Evolutionary conservation across 2,113 vertebrate genomes (phyloP).

Genomic region (Empidonax alnorum): DNA sequence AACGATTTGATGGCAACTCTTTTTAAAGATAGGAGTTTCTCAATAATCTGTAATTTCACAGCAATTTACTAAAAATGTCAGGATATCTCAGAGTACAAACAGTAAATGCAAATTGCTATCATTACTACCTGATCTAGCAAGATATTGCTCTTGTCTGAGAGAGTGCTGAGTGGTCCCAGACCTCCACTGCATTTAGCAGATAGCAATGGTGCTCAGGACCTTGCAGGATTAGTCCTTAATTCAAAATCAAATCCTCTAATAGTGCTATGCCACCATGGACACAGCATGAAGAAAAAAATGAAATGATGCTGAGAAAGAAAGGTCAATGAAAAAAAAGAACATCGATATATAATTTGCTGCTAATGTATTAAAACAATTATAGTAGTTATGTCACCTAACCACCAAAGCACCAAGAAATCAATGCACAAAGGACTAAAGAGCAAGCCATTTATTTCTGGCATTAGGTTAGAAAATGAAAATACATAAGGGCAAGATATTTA

Average conservation of each 20-base stretch:
- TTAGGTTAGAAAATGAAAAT: slow-evolving; percentile 33
- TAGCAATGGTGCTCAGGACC: not conserved
- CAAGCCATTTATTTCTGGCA: slow-evolving; percentile 39
- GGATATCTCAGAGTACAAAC: not conserved
- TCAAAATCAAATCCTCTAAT: slow-evolving; percentile 28
- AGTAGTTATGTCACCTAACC: slow-evolving; percentile 45
- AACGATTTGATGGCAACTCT: not conserved
- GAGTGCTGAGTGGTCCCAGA: not conserved
- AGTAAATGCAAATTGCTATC: slow-evolving; percentile 16
- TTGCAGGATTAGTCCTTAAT: slow-evolving; percentile 32
- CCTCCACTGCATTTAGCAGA: not conserved
- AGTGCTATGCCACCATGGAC: not conserved
- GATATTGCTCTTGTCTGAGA: not conserved
- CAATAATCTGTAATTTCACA: slow-evolving; percentile 19
- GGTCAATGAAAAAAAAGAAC: slow-evolving; percentile 43
- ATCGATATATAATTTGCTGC: slow-evolving; percentile 44
- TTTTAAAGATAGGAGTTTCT: not conserved
- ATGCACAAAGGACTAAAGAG: slow-evolving; percentile 50
- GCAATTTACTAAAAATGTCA: slow-evolving; percentile 20
- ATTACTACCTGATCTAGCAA: not conserved
- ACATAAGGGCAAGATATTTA: slow-evolving; percentile 34
- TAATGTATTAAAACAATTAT: slow-evolving; percentile 61
- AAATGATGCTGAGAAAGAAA: slow-evolving; percentile 41
- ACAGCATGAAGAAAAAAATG: not conserved
- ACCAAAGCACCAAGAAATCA: not conserved